A percentile compares a stretch with the other conserved stretches of the same genome.
Conservation (phyloP, 2,113 vertebrate genomes). For the Aspiorhynchus laticeps region DNA sequence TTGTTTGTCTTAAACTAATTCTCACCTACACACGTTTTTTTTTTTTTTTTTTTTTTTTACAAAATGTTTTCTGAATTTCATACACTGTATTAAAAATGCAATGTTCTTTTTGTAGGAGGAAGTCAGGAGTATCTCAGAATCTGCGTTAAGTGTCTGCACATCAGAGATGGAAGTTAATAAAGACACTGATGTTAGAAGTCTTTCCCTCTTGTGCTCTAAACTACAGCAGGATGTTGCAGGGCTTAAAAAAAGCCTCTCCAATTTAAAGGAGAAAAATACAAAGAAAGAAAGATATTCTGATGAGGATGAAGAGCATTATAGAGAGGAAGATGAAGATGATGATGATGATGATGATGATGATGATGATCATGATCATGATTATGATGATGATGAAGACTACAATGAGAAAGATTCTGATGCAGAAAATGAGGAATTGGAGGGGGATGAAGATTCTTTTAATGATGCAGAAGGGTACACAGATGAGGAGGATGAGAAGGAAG, state of each 20-base stretch:
- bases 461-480: not conserved
- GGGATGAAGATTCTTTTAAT: not conserved
- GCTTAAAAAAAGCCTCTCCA: not conserved
- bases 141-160: not conserved
- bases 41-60: too few relatives aligned
- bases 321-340: not conserved
- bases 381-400: not conserved
- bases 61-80: too few relatives aligned
- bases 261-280: not conserved
- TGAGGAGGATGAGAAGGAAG: not conserved
- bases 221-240: slow-evolving; percentile 1
- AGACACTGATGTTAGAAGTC: not conserved
- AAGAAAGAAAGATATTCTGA: not conserved
- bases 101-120: too few relatives aligned
- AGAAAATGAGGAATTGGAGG: not conserved
- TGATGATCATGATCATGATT: not conserved
- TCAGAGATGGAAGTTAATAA: not conserved
- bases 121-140: not conserved
- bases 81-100: too few relatives aligned
- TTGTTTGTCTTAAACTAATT: too few relatives aligned
- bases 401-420: not conserved
- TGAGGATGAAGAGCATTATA: not conserved
- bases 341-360: not conserved
- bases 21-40: too few relatives aligned
- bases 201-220: not conserved